phyloP scores from a whole-genome alignment of 23 tunicate species.

The Styela clava region DNA sequence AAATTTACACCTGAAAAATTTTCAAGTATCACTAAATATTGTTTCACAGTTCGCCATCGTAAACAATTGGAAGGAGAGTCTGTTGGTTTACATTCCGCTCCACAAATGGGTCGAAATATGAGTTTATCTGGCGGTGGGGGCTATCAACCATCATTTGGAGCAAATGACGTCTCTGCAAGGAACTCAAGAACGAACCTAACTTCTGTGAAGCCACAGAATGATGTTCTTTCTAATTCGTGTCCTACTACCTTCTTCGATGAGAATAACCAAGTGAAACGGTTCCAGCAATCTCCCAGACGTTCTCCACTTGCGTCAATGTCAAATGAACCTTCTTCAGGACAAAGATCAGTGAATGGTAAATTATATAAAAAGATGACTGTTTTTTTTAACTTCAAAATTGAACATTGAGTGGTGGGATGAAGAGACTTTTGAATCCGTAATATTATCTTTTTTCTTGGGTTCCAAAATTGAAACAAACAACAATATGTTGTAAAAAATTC shows the following conservation, averaged over 20 bases:
- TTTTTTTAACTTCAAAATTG: no score
- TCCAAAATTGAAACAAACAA: no score
- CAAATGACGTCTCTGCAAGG: constrained; percentile 14
- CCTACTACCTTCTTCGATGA: constrained; percentile 81
- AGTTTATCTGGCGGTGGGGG: constrained; percentile 1
- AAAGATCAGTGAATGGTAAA: neutral
- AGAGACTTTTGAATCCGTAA: no score
- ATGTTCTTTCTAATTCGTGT: constrained; percentile 61
- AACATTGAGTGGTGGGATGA: no score
- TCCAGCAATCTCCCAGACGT: constrained; percentile 20
- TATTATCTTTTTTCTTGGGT: no score
- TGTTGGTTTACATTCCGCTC: constrained; percentile 15
- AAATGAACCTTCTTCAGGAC: neutral
- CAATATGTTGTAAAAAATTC: no score
- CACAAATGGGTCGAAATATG: constrained; percentile 15
- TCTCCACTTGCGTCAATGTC: neutral
- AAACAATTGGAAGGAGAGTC: constrained; percentile 24
- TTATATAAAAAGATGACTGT: no score
- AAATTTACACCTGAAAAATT: no score
- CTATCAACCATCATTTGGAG: constrained; percentile 26
- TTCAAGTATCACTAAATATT: no score
- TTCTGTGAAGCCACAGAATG: constrained; percentile 8
- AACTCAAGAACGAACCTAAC: neutral
- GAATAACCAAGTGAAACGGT: constrained; percentile 15
- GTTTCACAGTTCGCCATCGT: constrained; percentile 25